Evolutionary conservation across 1,140 invertebrate genomes (phyloP), one percentile per base, ranked within the genome.

Genomic region (Ectropis grisescens): DNA sequence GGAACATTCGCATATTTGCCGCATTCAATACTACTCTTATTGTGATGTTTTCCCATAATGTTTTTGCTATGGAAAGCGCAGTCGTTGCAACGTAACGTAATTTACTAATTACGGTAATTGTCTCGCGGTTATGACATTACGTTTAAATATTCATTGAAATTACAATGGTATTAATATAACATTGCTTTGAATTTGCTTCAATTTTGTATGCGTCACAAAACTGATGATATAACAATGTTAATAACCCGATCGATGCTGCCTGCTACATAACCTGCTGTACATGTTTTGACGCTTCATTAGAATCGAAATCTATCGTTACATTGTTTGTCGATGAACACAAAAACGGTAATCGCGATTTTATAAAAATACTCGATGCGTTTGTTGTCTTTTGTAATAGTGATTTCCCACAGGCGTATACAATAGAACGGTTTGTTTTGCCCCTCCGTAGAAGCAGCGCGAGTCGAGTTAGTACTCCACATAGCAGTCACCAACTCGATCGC

Each of bases 361-460:
- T 49, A 49, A 49, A 54, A 54, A 58, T 46, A 33, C 43, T 47
- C 22, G 16, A 53, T 47, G 32, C 37, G 47, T 55, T 49, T 51
- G 37, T 52, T 68, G 53, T 61, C 52, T 70, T 50, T 58, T 62
- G 54, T 72, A 59, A 53, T 64, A 38, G 43, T 66, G 41, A 75
- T 66, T 80, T 80, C 75, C 60, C 75, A 80, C 45, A 51, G 45
- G 33, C 61, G 56, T 59, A 56, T 50, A 76, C 65, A 76, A 76
- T 79, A 39, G 62, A 60, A 49, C 46, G 54, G 57, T 64, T 51
- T 65, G 65, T 71, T 72, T 67, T 59, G 57, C 52, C 41, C 41
- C 49, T 54, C 47, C 44, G 47, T 36, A 33, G 25, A 31, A 45
- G 45, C 42, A 39, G 41, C 43, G 37, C 41, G 41, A 49, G 24